Evolutionary conservation across 2,113 vertebrate species (phyloP), one percentile per base, ranked within the genome.

Genomic region (Cyprinodon variegatus): DNA sequence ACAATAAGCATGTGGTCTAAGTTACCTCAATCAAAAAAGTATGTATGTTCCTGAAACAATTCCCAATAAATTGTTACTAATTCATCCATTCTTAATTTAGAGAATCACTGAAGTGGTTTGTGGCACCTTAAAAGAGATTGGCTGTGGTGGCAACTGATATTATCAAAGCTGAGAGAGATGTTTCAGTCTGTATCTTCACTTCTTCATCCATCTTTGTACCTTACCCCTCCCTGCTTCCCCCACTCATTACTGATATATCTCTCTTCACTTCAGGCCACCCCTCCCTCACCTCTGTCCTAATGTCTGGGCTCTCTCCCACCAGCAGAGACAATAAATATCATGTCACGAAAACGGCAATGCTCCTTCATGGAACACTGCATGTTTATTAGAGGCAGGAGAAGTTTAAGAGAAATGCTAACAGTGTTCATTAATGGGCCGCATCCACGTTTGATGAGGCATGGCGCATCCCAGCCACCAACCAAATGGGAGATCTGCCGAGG

Each of bases 341-440:
- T 97, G 97, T 97, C 96, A 96, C 89, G 93, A 95, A 95, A 95
- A 96, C 96, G 95, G 95, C 95, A 96, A 96, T 96, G 96, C 96
- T 97, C 97, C 97, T 98, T 98, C 97, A 99, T 99, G 98, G 97
- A 98, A 98, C 96, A 96, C 96, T 98, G 97, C 96, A 96, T 99
- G 97, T 99, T 99, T 98, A 99, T 99, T 98, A 98, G 97, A 96
- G 95, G 95, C 95, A 78, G 95, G 96, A 97, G 96, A 96, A 98
- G 96, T 98, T 97, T 97, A 97, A 99, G 97, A 97, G 97, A 98
- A 98, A 98, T 98, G 96, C 97, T 99, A 98, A 98, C 97, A 98
- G 96, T 96, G 96, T 98, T 97, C 97, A 98, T 99, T 99, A 99
- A 99, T 99, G 96, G 97, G 94, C 96, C 96, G 96, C 96, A 96